A percentile compares a stretch with the other conserved stretches of the same genome.
Conservation (phyloP, 2,888 invertebrate genomes). For the Spisula solida region DNA sequence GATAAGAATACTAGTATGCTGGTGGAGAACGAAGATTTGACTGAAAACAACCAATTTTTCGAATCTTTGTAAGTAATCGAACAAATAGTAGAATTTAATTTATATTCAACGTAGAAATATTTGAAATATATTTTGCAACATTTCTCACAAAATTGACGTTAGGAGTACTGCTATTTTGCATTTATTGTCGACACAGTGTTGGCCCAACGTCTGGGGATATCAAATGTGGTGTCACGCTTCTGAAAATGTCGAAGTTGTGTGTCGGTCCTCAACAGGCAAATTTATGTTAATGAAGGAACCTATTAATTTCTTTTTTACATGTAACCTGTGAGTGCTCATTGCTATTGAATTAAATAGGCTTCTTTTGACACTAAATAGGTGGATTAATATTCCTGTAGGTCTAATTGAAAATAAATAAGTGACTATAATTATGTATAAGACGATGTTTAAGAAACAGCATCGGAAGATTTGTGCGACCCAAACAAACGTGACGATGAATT, state of each 20-base stretch:
- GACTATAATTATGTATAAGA: slow-evolving; percentile 56
- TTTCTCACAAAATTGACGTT: slow-evolving; percentile 17
- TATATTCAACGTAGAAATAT: neutral
- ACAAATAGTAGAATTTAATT: neutral
- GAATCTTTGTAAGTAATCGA: too few relatives aligned
- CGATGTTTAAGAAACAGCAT: slow-evolving; percentile 20
- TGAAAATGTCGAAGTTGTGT: slow-evolving; percentile 41
- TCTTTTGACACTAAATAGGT: slow-evolving; percentile 70
- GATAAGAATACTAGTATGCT: too few relatives aligned
- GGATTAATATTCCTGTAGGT: slow-evolving; percentile 67
- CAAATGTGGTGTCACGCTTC: slow-evolving; percentile 52
- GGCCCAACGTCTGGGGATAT: neutral
- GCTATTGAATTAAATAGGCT: slow-evolving; percentile 71
- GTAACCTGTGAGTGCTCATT: slow-evolving; percentile 65
- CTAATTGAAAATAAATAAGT: slow-evolving; percentile 58
- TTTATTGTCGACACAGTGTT: neutral
- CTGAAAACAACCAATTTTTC: too few relatives aligned
- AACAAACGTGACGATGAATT: slow-evolving; percentile 46
- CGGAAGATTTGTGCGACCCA: slow-evolving; percentile 31
- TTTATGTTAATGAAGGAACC: slow-evolving; percentile 64
- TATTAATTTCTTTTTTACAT: slow-evolving; percentile 72
- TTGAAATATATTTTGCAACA: neutral
- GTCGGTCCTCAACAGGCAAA: slow-evolving; percentile 41
- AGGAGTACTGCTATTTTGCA: neutral
- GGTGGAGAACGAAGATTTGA: too few relatives aligned